Evolutionary conservation across 2,797 vertebrate genomes (phyloP).

Genomic region (Anableps anableps): DNA sequence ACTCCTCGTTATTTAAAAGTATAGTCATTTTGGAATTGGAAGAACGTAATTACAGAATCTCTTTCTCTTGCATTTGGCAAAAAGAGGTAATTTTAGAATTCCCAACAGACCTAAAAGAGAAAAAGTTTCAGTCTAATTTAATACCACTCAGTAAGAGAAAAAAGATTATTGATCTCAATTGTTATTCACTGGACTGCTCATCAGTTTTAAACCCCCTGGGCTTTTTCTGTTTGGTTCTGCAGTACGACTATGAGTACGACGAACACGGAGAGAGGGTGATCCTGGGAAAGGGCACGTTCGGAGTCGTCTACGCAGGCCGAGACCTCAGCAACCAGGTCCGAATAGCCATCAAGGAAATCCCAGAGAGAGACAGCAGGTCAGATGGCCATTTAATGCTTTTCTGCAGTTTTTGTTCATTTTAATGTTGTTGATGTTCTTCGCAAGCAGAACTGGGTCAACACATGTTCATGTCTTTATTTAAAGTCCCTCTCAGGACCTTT

Average conservation of each 20-base stretch:
- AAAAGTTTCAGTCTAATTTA: background rate
- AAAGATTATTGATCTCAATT: background rate
- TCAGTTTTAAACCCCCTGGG: background rate
- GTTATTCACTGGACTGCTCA: background rate
- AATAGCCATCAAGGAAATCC: conserved; percentile 98
- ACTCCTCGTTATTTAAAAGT: no score
- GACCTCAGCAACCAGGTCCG: conserved; percentile 99
- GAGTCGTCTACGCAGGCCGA: conserved; percentile 95
- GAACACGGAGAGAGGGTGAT: conserved; percentile 93
- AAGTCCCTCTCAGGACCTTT: background rate
- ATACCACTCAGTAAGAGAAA: background rate
- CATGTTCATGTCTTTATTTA: background rate
- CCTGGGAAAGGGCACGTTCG: conserved; percentile 96
- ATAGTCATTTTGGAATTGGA: no score
- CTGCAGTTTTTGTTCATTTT: background rate
- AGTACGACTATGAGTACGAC: conserved; percentile 99
- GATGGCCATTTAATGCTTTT: background rate
- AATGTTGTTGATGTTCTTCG: background rate
- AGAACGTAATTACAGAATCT: no score
- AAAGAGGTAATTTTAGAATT: background rate
- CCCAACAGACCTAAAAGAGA: background rate
- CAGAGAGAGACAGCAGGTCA: conserved; percentile 97
- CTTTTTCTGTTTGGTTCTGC: conserved; percentile 23
- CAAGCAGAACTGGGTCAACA: background rate
- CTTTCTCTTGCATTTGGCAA: background rate